Base-by-base conservation (phyloP, 2,113 vertebrate genomes). In the Otus sunia region DNA sequence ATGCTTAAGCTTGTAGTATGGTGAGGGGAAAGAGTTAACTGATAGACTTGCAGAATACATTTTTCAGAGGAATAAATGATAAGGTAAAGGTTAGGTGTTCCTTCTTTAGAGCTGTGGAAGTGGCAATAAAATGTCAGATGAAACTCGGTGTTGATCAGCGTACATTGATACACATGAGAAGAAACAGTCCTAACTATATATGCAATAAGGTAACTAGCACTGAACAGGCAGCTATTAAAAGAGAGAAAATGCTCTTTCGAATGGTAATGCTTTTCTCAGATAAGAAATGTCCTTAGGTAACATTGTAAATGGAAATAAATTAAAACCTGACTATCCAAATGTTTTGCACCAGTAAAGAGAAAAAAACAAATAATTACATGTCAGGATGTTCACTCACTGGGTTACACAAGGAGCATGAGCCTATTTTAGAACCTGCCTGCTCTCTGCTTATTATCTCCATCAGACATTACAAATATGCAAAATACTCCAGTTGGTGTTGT, bases 271-370 rank as follows among this genome's bases (percentile, higher is more conserved):
- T 76, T 94, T 90, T 92, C 66, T 82, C 45, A 95, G 94, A 97
- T 97, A 96, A 95, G 91, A 94, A 94, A 96, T 92, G 58, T 96
- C 96, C 89, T 85, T 76, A 95, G 94, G 94, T 94, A 97, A 88
- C 53, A 82, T 13, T 86, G 84, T 88, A 96, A 94, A 91, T 88
- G 89, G 89, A 97, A 96, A 96, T 94, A 94, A 96, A 92, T 97
- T 96, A 96, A 96, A 96, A 96, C 62, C 50, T 58, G 32, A 43
- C 81, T 92, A 83, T 90, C 80, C 67, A 82, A 92, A 85, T 88
- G 29, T 94, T 95, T 95, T 95, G 55, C 36, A 7, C 69, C 68
- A 34, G 73, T 87, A 84, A 93, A 80, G 77, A 87, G 66, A 66
- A 71, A 56, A 94, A 89, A 87, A 77, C 52, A 97, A 95, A 92